Percentiles rank a stretch among this genome's conserved stretches.
Conservation (phyloP, 2,797 vertebrate species). For the Galago senegalensis region DNA sequence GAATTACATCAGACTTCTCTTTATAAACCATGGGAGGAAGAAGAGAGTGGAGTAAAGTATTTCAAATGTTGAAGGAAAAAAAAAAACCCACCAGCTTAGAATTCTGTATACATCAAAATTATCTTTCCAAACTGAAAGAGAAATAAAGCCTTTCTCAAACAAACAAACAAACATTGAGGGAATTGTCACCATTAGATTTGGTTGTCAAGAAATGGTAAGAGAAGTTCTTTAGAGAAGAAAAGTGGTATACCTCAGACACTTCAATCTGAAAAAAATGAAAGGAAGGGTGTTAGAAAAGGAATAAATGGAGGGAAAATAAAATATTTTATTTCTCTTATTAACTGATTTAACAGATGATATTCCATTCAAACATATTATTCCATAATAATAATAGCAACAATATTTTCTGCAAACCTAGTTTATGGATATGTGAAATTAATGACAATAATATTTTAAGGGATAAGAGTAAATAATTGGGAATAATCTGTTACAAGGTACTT, state of each 20-base stretch:
- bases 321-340: slow-evolving; percentile 30
- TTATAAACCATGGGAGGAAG: neutral
- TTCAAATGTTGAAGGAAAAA: neutral
- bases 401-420: neutral
- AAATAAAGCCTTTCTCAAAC: neutral
- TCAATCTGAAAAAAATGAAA: neutral
- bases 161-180: neutral
- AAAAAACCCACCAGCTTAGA: neutral
- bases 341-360: neutral
- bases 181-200: neutral
- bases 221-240: neutral
- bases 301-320: neutral
- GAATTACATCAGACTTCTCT: slow-evolving; percentile 7
- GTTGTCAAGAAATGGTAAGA: neutral
- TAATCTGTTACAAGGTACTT: neutral
- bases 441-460: neutral
- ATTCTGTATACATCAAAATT: neutral
- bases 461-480: neutral
- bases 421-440: slow-evolving; percentile 18
- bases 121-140: neutral
- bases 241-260: neutral
- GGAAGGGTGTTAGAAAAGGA: neutral
- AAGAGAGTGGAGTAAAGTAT: neutral
- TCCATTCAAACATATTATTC: neutral
- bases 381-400: neutral